Percentiles rank a stretch among this genome's conserved stretches.
Evolutionary conservation across 2,888 invertebrate genomes (phyloP).

Genomic region (Drosophila paramelanica): DNA sequence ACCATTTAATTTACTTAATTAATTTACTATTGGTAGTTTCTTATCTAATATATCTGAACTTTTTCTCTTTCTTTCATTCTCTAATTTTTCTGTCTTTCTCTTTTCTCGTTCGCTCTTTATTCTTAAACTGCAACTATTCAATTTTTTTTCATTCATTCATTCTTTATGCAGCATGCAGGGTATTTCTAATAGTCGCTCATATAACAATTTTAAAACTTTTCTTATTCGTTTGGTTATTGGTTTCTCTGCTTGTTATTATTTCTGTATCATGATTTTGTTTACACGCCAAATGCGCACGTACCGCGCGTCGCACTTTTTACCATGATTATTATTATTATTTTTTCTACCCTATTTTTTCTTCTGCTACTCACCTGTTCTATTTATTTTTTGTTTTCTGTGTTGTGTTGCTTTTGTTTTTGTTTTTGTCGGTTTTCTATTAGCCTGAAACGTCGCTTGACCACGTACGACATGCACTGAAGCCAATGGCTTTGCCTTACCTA

Average conservation of each 20-base stretch:
- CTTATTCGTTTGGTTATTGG: constrained; percentile 56
- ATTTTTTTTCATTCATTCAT: too few species aligned
- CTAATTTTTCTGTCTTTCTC: too few species aligned
- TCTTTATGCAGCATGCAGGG: constrained; percentile 1
- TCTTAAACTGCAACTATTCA: too few species aligned
- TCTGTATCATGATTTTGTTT: constrained; percentile 76
- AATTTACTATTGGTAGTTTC: too few species aligned
- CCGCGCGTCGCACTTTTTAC: constrained; percentile 70
- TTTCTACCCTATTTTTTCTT: constrained; percentile 18
- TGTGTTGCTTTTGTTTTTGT: constrained; percentile 1
- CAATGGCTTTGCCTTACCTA: constrained; percentile 12
- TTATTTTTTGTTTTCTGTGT: constrained; percentile 21
- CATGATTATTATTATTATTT: constrained; percentile 68
- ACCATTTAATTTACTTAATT: too few species aligned
- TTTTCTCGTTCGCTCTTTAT: too few species aligned
- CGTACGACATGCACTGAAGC: constrained; percentile 61
- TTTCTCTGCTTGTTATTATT: constrained; percentile 52
- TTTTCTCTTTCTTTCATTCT: too few species aligned
- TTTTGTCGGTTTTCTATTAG: constrained; percentile 69
- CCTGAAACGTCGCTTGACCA: constrained; percentile 70
- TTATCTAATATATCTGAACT: too few species aligned
- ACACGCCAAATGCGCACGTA: constrained; percentile 79
- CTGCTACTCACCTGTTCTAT: constrained; percentile 39
- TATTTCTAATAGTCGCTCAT: constrained; percentile 6
- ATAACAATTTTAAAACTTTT: not conserved